These are phyloP conservation scores for Mesorhabditis spiculigera DNA, from an alignment of 2,888 invertebrate species.

Conservation along the genomic window DNA sequence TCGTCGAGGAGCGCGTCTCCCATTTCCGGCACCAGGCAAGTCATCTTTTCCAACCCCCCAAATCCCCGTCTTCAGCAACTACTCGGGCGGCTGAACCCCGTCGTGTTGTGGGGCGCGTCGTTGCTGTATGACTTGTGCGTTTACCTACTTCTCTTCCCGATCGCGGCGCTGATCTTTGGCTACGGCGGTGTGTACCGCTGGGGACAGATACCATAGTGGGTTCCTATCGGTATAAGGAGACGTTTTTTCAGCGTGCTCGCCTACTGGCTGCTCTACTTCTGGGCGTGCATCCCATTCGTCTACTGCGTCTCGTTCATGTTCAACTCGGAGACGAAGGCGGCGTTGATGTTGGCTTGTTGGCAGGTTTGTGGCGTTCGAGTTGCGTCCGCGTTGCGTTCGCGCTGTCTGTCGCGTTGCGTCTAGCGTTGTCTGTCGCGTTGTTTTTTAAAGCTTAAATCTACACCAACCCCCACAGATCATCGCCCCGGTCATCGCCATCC, in stretches of 20 bases:
- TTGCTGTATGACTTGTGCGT: constrained; percentile 6
- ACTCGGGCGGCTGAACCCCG: constrained; percentile 34
- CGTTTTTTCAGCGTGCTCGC: constrained; percentile 27
- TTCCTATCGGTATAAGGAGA: too few relatives aligned
- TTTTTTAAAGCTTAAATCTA: too few relatives aligned
- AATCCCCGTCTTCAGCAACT: constrained; percentile 25
- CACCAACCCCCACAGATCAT: too few relatives aligned
- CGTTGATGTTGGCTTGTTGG: too few relatives aligned
- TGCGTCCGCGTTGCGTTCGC: too few relatives aligned
- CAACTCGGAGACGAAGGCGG: constrained; percentile 12
- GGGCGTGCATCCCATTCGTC: constrained; percentile 28
- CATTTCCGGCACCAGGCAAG: constrained; percentile 41
- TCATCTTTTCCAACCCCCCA: background rate
- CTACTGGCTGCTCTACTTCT: constrained; percentile 36
- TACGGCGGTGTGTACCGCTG: background rate
- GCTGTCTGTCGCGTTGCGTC: too few relatives aligned
- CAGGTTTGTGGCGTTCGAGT: too few relatives aligned
- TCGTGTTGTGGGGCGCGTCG: constrained; percentile 36
- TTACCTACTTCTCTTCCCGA: constrained; percentile 24
- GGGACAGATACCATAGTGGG: too few relatives aligned
- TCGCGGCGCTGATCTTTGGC: constrained; percentile 17
- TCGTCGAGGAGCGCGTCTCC: constrained; percentile 36
- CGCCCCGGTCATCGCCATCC: too few relatives aligned
- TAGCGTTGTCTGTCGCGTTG: too few relatives aligned
- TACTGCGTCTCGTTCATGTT: constrained; percentile 40